Evolutionary conservation across 2,797 vertebrate genomes (phyloP), one percentile per base, ranked within the genome.

Genomic region (Sebastes vulpes): DNA sequence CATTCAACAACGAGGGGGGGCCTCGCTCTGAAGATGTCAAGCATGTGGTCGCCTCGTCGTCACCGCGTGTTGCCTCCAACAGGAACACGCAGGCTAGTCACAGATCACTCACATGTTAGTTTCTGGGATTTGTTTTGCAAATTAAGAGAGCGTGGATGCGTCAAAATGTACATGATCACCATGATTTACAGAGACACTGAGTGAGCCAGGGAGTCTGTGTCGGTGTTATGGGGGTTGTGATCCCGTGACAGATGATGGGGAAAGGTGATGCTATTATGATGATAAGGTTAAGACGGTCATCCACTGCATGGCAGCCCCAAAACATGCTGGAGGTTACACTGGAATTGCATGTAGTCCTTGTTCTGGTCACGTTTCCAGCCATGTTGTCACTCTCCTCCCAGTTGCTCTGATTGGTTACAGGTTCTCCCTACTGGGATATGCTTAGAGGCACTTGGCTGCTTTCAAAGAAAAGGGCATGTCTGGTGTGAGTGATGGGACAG

Each of bases 281-380:
- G 46, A 50, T n/a, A 48, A n/a, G n/a, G 0, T 20, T 7, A 14
- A 48, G 42, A 48, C 42, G 11, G 42, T 48, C 14, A 48, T 3
- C 8, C 16, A 10, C 4, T n/a, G 14, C 64, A 42, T 18, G 59
- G 57, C 26, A 48, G 29, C 5, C 3, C 7, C 2, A 0, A 18
- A 20, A 57, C n/a, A 16, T 58, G 35, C 12, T 61, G 25, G 12
- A 11, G 4, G 25, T 76, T 28, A 9, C 0, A 23, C 46, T 8
- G 12, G 28, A 31, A 56, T 20, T 9, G 10, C 25, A 4, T 31
- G 28, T 14, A 16, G 66, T 28, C 28, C 46, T 18, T 23, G 82
- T 75, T 74, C 84, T 52, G 52, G 86, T 93, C 93, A 93, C 90
- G 92, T 93, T 93, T 75, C 14, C 63, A 75, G 75, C 29, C 85